These are phyloP conservation scores for Meliscaeva auricollis DNA, from an alignment of 2,888 invertebrate species.

Conservation along the genomic window DNA sequence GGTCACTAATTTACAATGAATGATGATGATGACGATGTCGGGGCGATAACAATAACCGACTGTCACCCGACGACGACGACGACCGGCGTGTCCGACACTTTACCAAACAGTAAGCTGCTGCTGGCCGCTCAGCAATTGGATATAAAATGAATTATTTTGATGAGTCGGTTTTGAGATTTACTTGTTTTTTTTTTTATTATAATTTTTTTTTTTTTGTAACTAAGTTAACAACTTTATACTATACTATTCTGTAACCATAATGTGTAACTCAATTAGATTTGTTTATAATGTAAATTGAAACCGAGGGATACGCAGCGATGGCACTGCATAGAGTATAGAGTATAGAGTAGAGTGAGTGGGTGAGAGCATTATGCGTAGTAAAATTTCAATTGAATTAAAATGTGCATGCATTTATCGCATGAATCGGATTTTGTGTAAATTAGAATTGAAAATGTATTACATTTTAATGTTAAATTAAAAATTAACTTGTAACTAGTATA, in stretches of 20 bases:
- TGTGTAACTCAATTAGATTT: constrained; percentile 74
- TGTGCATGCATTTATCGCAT: constrained; percentile 34
- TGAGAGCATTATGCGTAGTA: constrained; percentile 7
- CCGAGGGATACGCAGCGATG: constrained; percentile 44
- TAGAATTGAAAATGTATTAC: neutral
- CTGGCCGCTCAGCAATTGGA: constrained; percentile 37
- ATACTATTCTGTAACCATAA: constrained; percentile 45
- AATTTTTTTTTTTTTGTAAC: constrained; percentile 41
- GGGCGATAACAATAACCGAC: constrained; percentile 64
- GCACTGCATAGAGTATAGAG: neutral
- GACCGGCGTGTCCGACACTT: constrained; percentile 28
- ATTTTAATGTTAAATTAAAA: neutral
- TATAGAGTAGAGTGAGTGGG: neutral
- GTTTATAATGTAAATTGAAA: constrained; percentile 68
- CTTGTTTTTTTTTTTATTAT: constrained; percentile 17
- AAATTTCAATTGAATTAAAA: constrained; percentile 27
- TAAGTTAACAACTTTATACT: constrained; percentile 44
- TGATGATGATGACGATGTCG: constrained; percentile 59
- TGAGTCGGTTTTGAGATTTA: constrained; percentile 52
- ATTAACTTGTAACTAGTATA: neutral
- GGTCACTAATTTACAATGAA: constrained; percentile 75
- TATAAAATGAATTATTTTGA: constrained; percentile 68
- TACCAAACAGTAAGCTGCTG: neutral
- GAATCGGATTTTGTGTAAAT: neutral
- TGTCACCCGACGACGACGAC: constrained; percentile 38